Evolutionary conservation across 1,140 invertebrate genomes (phyloP).

Genomic region (Neodiprion pinetum): DNA sequence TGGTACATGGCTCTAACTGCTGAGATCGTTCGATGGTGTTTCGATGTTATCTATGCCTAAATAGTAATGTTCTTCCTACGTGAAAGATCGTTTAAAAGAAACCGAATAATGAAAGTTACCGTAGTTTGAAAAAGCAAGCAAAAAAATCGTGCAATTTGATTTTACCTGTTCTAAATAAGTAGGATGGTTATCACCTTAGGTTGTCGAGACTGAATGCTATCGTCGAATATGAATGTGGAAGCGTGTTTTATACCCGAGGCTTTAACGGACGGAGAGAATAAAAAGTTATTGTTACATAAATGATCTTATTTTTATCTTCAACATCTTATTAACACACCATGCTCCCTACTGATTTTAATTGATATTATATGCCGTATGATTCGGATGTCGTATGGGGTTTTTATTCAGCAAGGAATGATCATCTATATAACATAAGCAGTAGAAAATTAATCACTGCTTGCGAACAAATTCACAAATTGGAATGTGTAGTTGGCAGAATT

Average conservation of each 20-base stretch:
- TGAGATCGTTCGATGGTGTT: too few species aligned
- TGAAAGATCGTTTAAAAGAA: background rate
- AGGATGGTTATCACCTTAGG: slow-evolving; percentile 23
- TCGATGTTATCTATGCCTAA: too few species aligned
- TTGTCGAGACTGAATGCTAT: slow-evolving; percentile 37
- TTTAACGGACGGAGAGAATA: slow-evolving; percentile 42
- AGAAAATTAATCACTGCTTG: too few species aligned
- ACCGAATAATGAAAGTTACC: background rate
- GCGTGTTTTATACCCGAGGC: slow-evolving; percentile 49
- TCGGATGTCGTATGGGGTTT: too few species aligned
- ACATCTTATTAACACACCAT: background rate
- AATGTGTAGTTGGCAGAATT: too few species aligned
- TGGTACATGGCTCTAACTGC: too few species aligned
- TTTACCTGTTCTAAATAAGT: background rate
- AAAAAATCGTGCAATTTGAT: background rate
- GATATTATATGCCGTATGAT: too few species aligned
- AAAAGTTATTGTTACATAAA: slow-evolving; percentile 45
- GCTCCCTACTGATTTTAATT: too few species aligned
- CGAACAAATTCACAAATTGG: too few species aligned
- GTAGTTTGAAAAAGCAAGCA: background rate
- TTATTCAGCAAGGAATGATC: too few species aligned
- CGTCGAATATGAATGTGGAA: slow-evolving; percentile 40
- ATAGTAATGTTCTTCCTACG: background rate
- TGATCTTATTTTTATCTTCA: background rate
- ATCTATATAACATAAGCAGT: too few species aligned